Conservation (phyloP, 23 tunicate species). For the Phallusia fumigata region DNA sequence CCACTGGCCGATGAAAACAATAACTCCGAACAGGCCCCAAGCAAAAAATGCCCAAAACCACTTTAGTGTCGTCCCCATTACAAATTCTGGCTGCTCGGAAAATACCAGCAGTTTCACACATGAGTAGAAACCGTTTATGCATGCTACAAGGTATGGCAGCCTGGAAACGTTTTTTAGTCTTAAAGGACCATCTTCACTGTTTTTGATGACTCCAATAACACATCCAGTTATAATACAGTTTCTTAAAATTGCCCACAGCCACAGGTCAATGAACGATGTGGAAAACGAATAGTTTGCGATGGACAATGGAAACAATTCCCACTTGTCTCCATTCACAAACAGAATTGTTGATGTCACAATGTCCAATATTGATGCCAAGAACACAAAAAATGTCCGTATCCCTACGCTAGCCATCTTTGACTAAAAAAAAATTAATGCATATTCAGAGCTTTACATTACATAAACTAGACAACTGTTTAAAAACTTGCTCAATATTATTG, state of each 20-base stretch:
- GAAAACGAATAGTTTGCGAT: conserved; percentile 35
- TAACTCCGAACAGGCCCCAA: conserved; percentile 33
- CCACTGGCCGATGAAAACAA: conserved; percentile 11
- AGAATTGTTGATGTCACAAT: conserved; percentile 26
- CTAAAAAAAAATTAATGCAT: too few species aligned
- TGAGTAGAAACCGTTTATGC: conserved; percentile 25
- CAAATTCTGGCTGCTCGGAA: conserved; percentile 43
- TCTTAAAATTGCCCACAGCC: conserved; percentile 32
- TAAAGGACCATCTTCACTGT: conserved; percentile 37
- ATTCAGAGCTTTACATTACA: too few species aligned
- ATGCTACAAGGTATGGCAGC: conserved; percentile 14
- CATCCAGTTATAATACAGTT: conserved; percentile 38
- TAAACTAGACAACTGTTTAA: too few species aligned
- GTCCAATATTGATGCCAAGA: conserved; percentile 11
- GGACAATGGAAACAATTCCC: conserved; percentile 29
- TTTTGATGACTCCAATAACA: conserved; percentile 37
- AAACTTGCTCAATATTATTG: too few species aligned
- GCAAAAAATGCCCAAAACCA: conserved; percentile 73
- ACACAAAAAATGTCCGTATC: neutral
- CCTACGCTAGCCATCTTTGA: too few species aligned
- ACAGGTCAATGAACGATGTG: conserved; percentile 43
- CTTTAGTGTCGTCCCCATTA: conserved; percentile 5
- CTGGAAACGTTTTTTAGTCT: neutral
- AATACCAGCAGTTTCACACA: conserved; percentile 43
- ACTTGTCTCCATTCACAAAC: conserved; percentile 32